Percentiles rank a stretch among this genome's conserved stretches.
Conservation (phyloP, 2,797 vertebrate species). For the Diglossa cyanea region DNA sequence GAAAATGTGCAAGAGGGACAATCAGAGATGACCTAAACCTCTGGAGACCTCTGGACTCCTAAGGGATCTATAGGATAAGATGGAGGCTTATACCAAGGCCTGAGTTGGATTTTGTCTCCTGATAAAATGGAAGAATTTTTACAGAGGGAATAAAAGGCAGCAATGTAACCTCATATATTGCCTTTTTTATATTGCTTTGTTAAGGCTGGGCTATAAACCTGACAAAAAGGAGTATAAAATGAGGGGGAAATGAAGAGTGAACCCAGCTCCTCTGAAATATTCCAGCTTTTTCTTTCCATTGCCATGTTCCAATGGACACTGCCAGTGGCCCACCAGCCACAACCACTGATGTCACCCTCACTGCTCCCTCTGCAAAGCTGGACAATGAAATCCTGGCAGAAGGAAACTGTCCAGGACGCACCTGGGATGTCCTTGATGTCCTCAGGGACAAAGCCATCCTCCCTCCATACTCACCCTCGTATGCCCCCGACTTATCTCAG, state of each 20-base stretch:
- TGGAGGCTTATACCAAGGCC: not conserved
- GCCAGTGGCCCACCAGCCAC: not conserved
- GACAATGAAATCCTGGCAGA: not conserved
- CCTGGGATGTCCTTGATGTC: not conserved
- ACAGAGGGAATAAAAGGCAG: not conserved
- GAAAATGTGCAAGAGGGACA: not conserved
- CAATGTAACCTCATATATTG: not conserved
- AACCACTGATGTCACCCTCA: rapidly evolving
- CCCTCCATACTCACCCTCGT: not conserved
- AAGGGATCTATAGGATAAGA: not conserved
- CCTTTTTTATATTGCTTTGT: not conserved
- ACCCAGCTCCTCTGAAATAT: not conserved
- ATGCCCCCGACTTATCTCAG: not conserved
- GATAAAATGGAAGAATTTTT: not conserved
- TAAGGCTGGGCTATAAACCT: not conserved
- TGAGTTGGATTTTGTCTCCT: not conserved
- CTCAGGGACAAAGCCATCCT: not conserved
- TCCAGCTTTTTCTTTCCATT: not conserved
- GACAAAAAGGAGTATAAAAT: not conserved
- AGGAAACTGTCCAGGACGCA: not conserved
- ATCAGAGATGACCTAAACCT: not conserved
- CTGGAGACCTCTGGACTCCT: not conserved
- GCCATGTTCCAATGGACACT: rapidly evolving
- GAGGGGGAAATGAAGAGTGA: not conserved
- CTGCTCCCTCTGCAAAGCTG: not conserved